A percentile compares a stretch with the other conserved stretches of the same genome.
phyloP scores from a whole-genome alignment of 2,113 vertebrate species.

The Tauraco erythrolophus region DNA sequence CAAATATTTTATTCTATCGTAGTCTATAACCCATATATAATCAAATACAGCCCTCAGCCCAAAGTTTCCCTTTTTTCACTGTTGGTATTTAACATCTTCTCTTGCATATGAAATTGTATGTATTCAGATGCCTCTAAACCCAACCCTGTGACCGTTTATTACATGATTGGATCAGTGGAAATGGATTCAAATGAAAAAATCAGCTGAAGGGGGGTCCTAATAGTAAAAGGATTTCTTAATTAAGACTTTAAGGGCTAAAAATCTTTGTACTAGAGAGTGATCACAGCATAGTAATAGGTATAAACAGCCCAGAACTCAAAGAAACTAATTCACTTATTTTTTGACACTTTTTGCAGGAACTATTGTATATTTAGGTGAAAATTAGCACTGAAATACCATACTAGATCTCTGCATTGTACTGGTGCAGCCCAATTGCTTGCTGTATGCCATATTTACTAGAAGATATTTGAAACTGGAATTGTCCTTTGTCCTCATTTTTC shows the following conservation, averaged over 20 bases:
- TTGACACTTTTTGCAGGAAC: background rate
- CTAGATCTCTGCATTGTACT: background rate
- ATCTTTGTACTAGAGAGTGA: background rate
- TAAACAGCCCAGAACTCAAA: background rate
- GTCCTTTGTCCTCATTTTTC: background rate
- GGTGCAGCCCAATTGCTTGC: background rate
- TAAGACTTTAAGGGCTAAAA: background rate
- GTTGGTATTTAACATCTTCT: background rate
- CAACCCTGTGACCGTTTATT: background rate
- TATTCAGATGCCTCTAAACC: background rate
- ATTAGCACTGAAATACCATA: background rate
- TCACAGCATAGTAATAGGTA: background rate
- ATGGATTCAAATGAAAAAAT: background rate
- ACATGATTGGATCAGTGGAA: background rate
- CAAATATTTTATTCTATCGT: background rate
- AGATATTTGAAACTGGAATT: background rate
- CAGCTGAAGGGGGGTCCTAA: background rate
- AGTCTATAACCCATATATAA: background rate
- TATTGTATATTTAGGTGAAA: background rate
- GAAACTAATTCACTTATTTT: background rate
- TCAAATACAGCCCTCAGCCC: background rate
- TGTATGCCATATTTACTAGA: accelerated
- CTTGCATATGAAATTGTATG: background rate
- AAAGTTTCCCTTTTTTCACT: background rate
- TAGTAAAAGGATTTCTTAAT: background rate